A percentile compares a stretch with the other conserved stretches of the same genome.
These are phyloP conservation scores for Aptenodytes patagonicus DNA, from an alignment of 2,113 vertebrate species.

Conservation along the genomic window DNA sequence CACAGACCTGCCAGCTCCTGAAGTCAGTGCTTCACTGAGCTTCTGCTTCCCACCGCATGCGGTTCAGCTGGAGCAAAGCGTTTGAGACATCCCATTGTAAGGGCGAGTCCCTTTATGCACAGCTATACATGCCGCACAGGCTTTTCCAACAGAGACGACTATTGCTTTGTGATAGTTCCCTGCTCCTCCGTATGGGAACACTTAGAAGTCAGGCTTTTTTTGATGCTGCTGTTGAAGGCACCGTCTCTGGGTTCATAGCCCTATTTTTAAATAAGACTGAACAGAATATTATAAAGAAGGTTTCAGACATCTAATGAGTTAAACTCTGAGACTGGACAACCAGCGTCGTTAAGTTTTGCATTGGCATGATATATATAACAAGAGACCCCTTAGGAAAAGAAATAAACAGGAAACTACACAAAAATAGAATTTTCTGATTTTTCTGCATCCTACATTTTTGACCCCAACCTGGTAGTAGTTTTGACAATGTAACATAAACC, in stretches of 20 bases:
- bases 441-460: slow-evolving; percentile 2
- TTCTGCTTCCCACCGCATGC: background rate
- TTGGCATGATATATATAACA: background rate
- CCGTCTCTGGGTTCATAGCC: background rate
- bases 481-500: slow-evolving; percentile 6
- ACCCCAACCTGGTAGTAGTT: background rate
- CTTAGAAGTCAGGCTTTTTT: background rate
- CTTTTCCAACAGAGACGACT: background rate
- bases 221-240: background rate
- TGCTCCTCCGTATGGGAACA: background rate
- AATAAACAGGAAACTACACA: slow-evolving; percentile 17
- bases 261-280: background rate
- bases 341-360: accelerated
- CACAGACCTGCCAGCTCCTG: background rate
- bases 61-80: background rate
- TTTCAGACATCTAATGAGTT: background rate
- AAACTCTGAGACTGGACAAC: background rate
- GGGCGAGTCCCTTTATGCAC: background rate
- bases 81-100: background rate
- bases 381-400: background rate
- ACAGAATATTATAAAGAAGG: background rate
- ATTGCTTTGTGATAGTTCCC: background rate
- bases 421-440: slow-evolving; percentile 9
- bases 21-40: background rate
- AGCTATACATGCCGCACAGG: background rate